A percentile compares a stretch with the other conserved stretches of the same genome.
phyloP scores from a whole-genome alignment of 2,888 invertebrate species.

The Carpatolechia fugitivella region DNA sequence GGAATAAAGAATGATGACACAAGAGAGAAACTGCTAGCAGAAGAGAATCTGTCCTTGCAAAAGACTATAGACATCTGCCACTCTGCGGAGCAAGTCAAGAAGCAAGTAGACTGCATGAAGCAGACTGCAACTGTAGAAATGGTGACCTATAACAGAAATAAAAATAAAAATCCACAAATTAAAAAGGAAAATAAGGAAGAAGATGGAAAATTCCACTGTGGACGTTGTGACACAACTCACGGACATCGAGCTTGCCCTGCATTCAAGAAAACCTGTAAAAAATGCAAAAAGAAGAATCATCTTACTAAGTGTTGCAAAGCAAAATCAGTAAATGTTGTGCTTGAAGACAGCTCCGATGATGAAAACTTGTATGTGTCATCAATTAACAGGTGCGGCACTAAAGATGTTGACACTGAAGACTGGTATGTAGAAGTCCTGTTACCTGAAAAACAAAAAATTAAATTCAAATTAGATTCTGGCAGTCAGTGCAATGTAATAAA shows the following conservation, averaged over 20 bases:
- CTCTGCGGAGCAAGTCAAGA: conserved; percentile 2
- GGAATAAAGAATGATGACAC: conserved; percentile 11
- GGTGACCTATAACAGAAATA: not conserved
- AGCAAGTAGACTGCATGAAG: not conserved
- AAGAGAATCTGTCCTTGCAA: not conserved
- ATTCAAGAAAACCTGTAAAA: not conserved
- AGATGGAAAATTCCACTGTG: not conserved
- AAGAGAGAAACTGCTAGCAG: not conserved
- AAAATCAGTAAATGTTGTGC: not conserved
- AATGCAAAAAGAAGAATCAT: conserved; percentile 1
- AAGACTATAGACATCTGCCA: conserved; percentile 7
- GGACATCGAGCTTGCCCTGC: not conserved
- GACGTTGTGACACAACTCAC: conserved; percentile 5
- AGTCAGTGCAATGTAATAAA: conserved; percentile 15
- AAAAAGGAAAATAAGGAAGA: not conserved
- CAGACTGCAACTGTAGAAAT: not conserved
- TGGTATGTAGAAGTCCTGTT: conserved; percentile 10
- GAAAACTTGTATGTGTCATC: not conserved
- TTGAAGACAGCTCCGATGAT: not conserved
- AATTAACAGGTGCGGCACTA: too few relatives aligned
- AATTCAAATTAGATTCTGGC: conserved; percentile 16
- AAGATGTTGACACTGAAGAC: conserved; percentile 9
- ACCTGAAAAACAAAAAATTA: not conserved
- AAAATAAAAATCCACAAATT: conserved; percentile 8
- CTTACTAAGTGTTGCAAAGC: conserved; percentile 7